Base-by-base conservation (phyloP, 2,113 vertebrate genomes). In the Chaetorhynchus papuensis region DNA sequence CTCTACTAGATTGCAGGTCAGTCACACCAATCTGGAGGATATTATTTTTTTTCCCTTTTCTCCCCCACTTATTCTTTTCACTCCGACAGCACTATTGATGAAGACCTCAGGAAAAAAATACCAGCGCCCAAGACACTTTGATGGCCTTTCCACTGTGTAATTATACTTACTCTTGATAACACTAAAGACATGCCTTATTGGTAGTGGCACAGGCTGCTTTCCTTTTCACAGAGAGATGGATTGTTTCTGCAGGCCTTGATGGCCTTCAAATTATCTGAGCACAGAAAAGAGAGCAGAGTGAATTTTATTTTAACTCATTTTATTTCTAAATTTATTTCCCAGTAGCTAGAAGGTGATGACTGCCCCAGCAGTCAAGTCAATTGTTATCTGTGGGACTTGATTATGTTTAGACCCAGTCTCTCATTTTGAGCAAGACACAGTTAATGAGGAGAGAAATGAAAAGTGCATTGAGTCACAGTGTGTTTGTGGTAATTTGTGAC, bases 401-500 rank as follows among this genome's bases (percentile, higher is more conserved):
- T 98, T 98, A 98, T 82, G 94, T 98, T 98, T 97, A 98, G 96
- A 97, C 96, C 96, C 96, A 90, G 97, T 97, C 52, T 94, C 97
- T 98, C 97, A 98, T 98, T 98, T 97, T 97, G 97, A 98, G 98
- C 94, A 98, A 98, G 98, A 98, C 97, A 97, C 97, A 98, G 98
- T 98, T 98, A 98, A 98, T 98, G 98, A 98, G 98, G 96, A 98
- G 97, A 98, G 97, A 98, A 98, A 98, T 97, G 97, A 97, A 98
- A 98, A 98, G 98, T 96, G 95, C 96, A 94, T 97, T 83, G 94
- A 98, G 97, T 98, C 98, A 96, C 97, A 98, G 97, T 97, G 98
- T 98, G 97, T 98, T 98, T 98, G 97, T 97, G 97, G 97, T 98
- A 97, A 98, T 98, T 98, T 98, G 98, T 97, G 97, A 98, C 97